These are phyloP conservation scores for Danio aesculapii DNA, from an alignment of 2,797 vertebrate species.

Conservation along the genomic window DNA sequence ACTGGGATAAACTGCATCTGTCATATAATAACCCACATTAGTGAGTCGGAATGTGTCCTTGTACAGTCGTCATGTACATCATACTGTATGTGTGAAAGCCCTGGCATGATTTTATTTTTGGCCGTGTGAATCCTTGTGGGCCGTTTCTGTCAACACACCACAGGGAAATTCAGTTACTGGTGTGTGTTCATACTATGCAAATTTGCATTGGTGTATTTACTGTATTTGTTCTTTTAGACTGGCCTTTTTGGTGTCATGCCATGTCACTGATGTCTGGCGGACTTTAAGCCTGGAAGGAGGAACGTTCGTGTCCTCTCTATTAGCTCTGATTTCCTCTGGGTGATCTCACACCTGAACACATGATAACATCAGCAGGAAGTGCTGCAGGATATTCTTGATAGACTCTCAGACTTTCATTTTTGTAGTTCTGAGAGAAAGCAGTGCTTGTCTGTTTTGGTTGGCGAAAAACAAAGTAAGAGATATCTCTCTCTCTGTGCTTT, in stretches of 20 bases:
- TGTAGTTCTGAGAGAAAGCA: not conserved
- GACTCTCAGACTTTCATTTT: constrained; percentile 24
- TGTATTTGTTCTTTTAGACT: not conserved
- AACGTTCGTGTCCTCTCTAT: not conserved
- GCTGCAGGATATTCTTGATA: constrained; percentile 3
- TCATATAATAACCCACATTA: not conserved
- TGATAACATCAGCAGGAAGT: constrained; percentile 53
- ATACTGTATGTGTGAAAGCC: not conserved
- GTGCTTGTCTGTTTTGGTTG: constrained; percentile 6
- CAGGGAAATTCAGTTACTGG: not conserved
- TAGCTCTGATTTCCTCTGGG: not conserved
- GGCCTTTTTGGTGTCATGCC: not conserved
- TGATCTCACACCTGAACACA: constrained; percentile 13
- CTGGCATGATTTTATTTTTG: not conserved
- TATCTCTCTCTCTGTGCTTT: not conserved
- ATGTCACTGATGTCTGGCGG: constrained; percentile 12
- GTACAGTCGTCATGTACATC: not conserved
- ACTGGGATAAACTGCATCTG: no score
- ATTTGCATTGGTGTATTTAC: not conserved
- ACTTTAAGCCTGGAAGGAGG: constrained; percentile 54
- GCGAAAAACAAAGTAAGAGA: not conserved
- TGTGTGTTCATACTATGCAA: not conserved
- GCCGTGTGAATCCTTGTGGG: not conserved
- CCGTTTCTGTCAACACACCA: not conserved
- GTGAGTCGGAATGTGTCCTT: not conserved